Base-by-base conservation (phyloP, 2,113 vertebrate genomes). In the Seriola quinqueradiata region DNA sequence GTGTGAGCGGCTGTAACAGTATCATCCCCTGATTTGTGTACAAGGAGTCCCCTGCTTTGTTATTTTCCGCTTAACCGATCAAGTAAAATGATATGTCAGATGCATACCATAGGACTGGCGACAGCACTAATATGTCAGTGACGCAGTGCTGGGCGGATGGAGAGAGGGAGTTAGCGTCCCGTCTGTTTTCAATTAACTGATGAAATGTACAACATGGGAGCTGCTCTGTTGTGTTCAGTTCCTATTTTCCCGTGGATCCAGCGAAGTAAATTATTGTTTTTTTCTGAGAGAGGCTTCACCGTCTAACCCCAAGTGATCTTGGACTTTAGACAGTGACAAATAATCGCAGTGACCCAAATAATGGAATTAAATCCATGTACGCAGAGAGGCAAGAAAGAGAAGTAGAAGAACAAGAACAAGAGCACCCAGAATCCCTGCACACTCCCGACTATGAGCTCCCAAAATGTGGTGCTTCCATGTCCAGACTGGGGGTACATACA, bases 141-240 rank as follows among this genome's bases (percentile, higher is more conserved):
- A 82, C 32, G 61, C 81, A 81, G 91, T 11, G 36, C 88, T 25
- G 80, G 65, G 83, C 85, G 85, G 88, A 90, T 82, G 88, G 73
- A 88, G 82, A 75, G 79, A 81, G 77, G 77, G 92, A 90, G 90
- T 89, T 83, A 77, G 88, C 68, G 69, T 89, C 87, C 90, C 85
- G 85, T 93, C 94, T 95, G 93, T 95, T 95, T 92, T 93, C 93
- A 95, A 94, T 96, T 94, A 95, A 77, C 81, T 32, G 78, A 52
- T 90, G 81, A 93, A 93, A 93, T 89, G 86, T 89, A 91, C 87
- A 87, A 91, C 92, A 87, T 86, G 90, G 91, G 88, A 93, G 88
- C 88, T 70, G 87, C 86, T 92, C 70, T 86, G 89, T 76, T 84
- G 83, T 75, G 46, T 86, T 86, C 83, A 70, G 71, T 61, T 90